phyloP scores from a whole-genome alignment of 2,888 invertebrate species.

The Amaurobius ferox region DNA sequence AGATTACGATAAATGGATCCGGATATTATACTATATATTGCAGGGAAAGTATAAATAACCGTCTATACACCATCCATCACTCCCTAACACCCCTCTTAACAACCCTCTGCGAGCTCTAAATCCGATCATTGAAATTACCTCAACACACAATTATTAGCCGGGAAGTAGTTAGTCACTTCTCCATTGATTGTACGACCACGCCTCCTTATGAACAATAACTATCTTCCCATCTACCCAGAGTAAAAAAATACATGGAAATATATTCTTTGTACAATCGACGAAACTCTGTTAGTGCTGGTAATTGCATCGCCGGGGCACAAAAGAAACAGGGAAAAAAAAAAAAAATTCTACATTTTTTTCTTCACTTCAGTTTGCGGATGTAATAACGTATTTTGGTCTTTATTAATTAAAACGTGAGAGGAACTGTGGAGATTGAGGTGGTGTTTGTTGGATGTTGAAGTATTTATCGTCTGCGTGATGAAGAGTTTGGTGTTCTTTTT shows the following conservation, averaged over 20 bases:
- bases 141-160: slow-evolving; percentile 62
- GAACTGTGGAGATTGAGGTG: neutral
- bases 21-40: too few relatives aligned
- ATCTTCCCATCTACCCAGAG: slow-evolving; percentile 17
- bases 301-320: slow-evolving; percentile 1
- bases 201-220: slow-evolving; percentile 35
- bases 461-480: too few relatives aligned
- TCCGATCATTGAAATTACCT: slow-evolving; percentile 58
- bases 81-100: neutral
- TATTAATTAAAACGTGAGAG: slow-evolving; percentile 12
- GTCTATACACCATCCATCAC: slow-evolving; percentile 9
- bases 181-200: slow-evolving; percentile 21
- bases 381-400: neutral
- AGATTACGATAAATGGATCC: too few relatives aligned
- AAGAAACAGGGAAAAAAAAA: neutral
- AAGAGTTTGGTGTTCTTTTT: neutral
- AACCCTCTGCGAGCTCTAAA: neutral
- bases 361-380: neutral
- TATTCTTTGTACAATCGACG: neutral
- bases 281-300: neutral
- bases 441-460: neutral
- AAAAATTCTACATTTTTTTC: neutral
- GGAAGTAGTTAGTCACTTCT: slow-evolving; percentile 52
- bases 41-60: too few relatives aligned
- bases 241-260: slow-evolving; percentile 4